phyloP scores from a whole-genome alignment of 2,113 vertebrate genomes.

The Antechinus flavipes region DNA sequence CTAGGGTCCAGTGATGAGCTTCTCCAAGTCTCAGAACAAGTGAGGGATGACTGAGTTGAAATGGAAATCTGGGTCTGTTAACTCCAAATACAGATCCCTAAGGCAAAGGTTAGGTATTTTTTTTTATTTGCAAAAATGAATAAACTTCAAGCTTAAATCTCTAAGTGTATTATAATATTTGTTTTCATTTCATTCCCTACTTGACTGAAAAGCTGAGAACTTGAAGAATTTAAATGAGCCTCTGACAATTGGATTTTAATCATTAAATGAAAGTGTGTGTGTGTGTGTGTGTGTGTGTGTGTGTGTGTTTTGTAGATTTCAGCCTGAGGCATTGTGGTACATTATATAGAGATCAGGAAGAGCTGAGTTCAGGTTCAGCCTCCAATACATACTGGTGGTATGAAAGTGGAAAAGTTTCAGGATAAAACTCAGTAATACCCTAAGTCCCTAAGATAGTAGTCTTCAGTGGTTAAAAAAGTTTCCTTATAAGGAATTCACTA shows the following conservation, averaged over 20 bases:
- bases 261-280: conserved; percentile 52
- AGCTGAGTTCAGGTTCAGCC: neutral
- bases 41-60: neutral
- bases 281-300: neutral
- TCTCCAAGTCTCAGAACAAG: neutral
- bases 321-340: neutral
- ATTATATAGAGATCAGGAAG: neutral
- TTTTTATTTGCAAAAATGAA: neutral
- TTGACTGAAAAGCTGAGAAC: conserved; percentile 51
- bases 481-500: neutral
- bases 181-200: conserved; percentile 46
- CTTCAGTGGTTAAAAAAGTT: neutral
- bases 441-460: neutral
- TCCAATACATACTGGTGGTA: neutral
- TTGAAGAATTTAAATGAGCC: conserved; percentile 41
- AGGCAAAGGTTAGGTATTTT: neutral
- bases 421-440: neutral
- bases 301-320: neutral
- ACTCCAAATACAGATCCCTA: neutral
- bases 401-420: neutral
- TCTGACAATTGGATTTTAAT: conserved; percentile 53
- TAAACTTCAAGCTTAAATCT: neutral
- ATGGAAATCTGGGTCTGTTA: neutral
- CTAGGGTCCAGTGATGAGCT: neutral
- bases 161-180: conserved; percentile 27